These are phyloP conservation scores for Hafferia zeledoni DNA, from an alignment of 2,797 vertebrate species.

Conservation along the genomic window DNA sequence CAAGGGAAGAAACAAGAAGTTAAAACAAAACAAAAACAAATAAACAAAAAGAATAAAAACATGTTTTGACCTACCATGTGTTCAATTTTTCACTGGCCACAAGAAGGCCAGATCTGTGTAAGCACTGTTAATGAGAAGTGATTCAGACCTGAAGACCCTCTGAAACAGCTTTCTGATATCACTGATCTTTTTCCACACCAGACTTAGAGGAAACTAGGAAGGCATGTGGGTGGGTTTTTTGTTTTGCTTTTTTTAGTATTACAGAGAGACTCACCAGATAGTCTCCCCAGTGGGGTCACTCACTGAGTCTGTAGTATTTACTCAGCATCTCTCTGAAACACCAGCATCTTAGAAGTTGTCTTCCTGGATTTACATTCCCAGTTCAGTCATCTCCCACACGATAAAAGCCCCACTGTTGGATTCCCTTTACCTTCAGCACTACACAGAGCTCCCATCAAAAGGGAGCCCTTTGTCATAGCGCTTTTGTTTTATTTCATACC, in stretches of 20 bases:
- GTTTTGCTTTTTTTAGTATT: not conserved
- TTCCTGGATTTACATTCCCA: constrained; percentile 28
- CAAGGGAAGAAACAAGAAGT: not conserved
- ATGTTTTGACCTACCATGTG: not conserved
- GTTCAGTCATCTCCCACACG: not conserved
- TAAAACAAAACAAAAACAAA: not conserved
- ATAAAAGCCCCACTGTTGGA: constrained; percentile 47
- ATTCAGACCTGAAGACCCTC: not conserved
- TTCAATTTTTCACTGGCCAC: not conserved
- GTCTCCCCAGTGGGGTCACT: not conserved
- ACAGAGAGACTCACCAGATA: not conserved
- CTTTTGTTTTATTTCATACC: constrained; percentile 61
- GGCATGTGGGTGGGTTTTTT: not conserved
- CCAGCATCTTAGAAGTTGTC: not conserved
- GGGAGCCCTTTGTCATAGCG: constrained; percentile 6
- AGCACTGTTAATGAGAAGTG: not conserved
- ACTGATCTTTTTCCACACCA: not conserved
- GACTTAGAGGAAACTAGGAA: not conserved
- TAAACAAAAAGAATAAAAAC: too few relatives aligned
- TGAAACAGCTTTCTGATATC: not conserved
- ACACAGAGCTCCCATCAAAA: not conserved
- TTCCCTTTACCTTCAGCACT: not conserved
- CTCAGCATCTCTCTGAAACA: not conserved
- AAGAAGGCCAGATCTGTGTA: not conserved
- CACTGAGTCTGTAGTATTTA: not conserved